Evolutionary conservation across 2,888 invertebrate genomes (phyloP), one percentile per base, ranked within the genome.

Genomic region (Anoplius nigerrimus): DNA sequence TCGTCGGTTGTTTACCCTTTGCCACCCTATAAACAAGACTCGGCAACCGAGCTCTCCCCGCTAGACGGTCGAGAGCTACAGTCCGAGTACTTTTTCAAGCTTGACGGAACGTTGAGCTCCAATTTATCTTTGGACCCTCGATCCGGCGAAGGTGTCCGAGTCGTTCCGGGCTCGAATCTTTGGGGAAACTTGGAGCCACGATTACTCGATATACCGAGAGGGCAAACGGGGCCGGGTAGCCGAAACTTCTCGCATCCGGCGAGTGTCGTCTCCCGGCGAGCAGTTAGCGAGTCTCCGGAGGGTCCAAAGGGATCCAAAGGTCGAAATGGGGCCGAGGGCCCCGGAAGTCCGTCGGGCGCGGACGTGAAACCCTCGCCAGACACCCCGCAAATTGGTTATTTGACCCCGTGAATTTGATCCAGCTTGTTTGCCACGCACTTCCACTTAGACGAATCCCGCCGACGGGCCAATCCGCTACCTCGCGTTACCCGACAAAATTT

Each of bases 221-320:
- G 4, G 34, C 34, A 34, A 24, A 34, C 34, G 34, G 11, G 34
- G 34, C 34, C 56, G 24, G 22, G 11, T 42, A 58, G 15, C 24
- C 43, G 53, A 8, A 58, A 65, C 51, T 66, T 56, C 56, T 51
- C 18, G 15, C 45, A 24, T 45, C 27, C 45, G 34, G 34, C 42
- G 34, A 48, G 48, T 42, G 16, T 24, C 65, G 16, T 48, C 24
- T 24, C 45, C 51, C 21, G 45, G 46, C 53, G n/a, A 21, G 46
- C 46, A 43, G 16, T 66, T 66, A 54, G 55, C 52, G 51, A 61
- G 22, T 61, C 60, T 43, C 16, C 27, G 11, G n/a, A 24, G n/a
- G 27, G 34, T 54, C 34, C 18, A 27, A 63, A 57, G 52, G 13
- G 51, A 24, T 54, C 45, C n/a, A n/a, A n/a, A n/a, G n/a, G n/a